A percentile compares a stretch with the other conserved stretches of the same genome.
These are phyloP conservation scores for Etheostoma cragini DNA, from an alignment of 2,113 vertebrate species.

Conservation along the genomic window DNA sequence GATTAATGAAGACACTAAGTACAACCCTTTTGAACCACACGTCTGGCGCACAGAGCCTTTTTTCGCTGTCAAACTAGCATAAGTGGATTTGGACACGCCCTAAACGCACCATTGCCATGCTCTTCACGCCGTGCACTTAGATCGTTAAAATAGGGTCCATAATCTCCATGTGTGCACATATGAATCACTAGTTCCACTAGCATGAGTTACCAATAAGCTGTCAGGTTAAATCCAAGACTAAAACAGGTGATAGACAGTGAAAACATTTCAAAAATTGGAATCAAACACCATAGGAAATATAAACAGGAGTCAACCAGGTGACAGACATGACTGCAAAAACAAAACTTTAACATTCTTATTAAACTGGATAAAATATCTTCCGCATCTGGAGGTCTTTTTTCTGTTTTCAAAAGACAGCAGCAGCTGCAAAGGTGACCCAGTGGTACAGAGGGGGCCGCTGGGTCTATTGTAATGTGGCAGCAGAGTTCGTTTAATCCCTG, in stretches of 20 bases:
- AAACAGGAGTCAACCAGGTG: accelerated
- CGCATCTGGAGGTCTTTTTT: constrained; percentile 45
- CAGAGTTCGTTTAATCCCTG: constrained; percentile 70
- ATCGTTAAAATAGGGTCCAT: too few relatives aligned
- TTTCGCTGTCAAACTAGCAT: too few relatives aligned
- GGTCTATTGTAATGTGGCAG: constrained; percentile 66
- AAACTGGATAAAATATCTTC: background rate
- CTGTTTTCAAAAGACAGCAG: constrained; percentile 4
- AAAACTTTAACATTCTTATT: background rate
- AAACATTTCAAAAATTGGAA: background rate
- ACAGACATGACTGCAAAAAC: background rate
- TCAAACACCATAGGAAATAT: background rate
- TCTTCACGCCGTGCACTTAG: too few relatives aligned
- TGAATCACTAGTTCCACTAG: background rate
- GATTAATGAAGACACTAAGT: too few relatives aligned
- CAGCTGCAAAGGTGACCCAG: constrained; percentile 49
- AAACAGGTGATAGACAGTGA: background rate
- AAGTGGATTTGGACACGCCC: too few relatives aligned
- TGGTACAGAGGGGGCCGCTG: constrained; percentile 18
- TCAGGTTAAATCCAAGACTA: background rate
- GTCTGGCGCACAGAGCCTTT: too few relatives aligned
- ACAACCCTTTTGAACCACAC: too few relatives aligned
- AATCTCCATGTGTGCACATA: background rate
- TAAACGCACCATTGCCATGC: too few relatives aligned
- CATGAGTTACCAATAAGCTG: background rate